Base-by-base conservation (phyloP, 2,888 invertebrate genomes). In the Acrobasis repandana region DNA sequence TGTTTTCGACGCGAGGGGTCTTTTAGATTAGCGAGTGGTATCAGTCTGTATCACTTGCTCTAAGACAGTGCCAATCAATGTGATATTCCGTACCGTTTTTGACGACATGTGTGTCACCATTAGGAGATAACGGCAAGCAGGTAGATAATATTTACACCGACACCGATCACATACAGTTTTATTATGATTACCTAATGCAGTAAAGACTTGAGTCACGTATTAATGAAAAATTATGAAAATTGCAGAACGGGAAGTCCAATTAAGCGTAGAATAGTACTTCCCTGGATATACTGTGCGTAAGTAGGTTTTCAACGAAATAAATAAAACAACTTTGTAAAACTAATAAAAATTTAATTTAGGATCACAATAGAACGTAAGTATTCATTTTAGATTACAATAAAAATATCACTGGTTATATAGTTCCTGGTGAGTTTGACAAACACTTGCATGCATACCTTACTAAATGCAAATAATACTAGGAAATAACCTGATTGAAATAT, bases 261-360 rank as follows among this genome's bases (percentile, higher is more conserved):
- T 28, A 16, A 48, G 11, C 16, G 16, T 48, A 9, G 18, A 5
- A 4, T 1, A 48, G 16, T 18, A 15, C 10, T 16, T 10, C 14
- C 9, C 15, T 34, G 11, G 33, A 28, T 28, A 6, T 28, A 28
- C 28, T 28, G 28, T 28, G 28, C 14, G 28, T 20, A 51, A 14
- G 14, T 52, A 46, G 50, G 50, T 28, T 38, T 11, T 11, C n/a
- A n/a, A 46, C 38, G 34, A 28, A 28, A 59, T 15, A 75, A 84
- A 81, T 80, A 85, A 85, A 87, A 75, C 67, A 77, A 63, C 63
- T 50, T 63, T 67, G 68, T 83, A 82, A 77, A 83, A 85, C 83
- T 87, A 87, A 80, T 84, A 83, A 77, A 83, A 79, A 76, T 90
- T 90, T 91, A 89, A 90, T 90, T 89, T 84, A 88, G 84, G 82